A percentile compares a stretch with the other conserved stretches of the same genome.
Evolutionary conservation across 2,797 vertebrate genomes (phyloP).

Genomic region (Labroides dimidiatus): DNA sequence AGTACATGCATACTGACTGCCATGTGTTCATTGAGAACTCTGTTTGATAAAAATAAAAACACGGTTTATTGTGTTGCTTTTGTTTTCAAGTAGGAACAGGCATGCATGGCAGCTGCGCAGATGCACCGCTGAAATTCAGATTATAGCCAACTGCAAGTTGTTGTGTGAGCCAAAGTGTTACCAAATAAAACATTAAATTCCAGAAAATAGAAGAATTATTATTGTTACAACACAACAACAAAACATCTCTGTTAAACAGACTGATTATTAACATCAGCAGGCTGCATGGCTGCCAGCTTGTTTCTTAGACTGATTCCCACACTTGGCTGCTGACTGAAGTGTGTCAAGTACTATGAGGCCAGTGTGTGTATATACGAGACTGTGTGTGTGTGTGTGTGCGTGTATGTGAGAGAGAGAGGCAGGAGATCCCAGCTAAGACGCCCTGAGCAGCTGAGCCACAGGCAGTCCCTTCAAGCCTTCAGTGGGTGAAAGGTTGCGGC

Average conservation of each 20-base stretch:
- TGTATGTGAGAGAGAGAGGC: constrained; percentile 15
- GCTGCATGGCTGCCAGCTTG: constrained; percentile 15
- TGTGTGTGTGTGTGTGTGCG: constrained; percentile 26
- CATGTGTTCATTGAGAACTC: too few relatives aligned
- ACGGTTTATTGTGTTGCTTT: too few relatives aligned
- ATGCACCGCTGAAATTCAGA: too few relatives aligned
- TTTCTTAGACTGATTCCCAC: constrained; percentile 38
- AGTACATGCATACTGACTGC: too few relatives aligned
- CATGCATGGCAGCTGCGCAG: too few relatives aligned
- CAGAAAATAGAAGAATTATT: too few relatives aligned
- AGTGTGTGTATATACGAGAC: constrained; percentile 10
- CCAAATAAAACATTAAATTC: too few relatives aligned
- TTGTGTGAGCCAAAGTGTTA: too few relatives aligned
- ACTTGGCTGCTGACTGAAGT: constrained; percentile 57
- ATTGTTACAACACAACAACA: too few relatives aligned
- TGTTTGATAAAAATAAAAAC: too few relatives aligned
- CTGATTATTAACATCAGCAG: constrained; percentile 7
- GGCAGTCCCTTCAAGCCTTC: constrained; percentile 40
- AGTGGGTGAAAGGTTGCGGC: constrained; percentile 78
- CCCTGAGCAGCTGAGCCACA: constrained; percentile 47
- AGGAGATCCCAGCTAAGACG: constrained; percentile 49
- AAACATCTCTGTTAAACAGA: constrained; percentile 5
- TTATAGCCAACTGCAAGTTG: too few relatives aligned
- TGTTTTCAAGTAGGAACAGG: too few relatives aligned
- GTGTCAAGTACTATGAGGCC: constrained; percentile 52